Evolutionary conservation across 2,888 invertebrate genomes (phyloP).

Genomic region (Dione juno): DNA sequence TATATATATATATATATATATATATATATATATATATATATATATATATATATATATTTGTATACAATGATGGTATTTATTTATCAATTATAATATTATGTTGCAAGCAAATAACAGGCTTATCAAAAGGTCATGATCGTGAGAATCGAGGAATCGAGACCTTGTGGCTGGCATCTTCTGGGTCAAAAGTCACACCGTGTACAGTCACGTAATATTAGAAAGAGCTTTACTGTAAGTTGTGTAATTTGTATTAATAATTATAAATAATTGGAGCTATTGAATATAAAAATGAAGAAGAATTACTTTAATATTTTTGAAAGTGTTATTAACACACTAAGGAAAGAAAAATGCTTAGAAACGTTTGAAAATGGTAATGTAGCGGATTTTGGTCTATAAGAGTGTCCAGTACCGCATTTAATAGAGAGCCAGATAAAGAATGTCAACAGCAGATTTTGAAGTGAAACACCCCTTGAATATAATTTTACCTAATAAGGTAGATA

Average conservation of each 20-base stretch:
- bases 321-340: background rate
- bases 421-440: background rate
- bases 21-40: background rate
- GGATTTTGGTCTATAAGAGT: too few species aligned
- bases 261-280: background rate
- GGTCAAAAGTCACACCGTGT: slow-evolving; percentile 30
- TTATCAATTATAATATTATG: slow-evolving; percentile 33
- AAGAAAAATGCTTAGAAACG: too few species aligned
- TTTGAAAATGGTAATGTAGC: too few species aligned
- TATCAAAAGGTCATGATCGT: slow-evolving; percentile 43
- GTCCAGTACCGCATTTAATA: background rate
- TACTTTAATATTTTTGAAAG: background rate
- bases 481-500: too few species aligned
- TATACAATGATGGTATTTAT: slow-evolving; percentile 19
- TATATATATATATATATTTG: background rate
- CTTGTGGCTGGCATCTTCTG: slow-evolving; percentile 36
- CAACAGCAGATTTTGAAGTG: background rate
- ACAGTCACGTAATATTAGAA: slow-evolving; percentile 25
- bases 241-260: background rate
- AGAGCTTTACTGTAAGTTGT: background rate
- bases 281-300: background rate
- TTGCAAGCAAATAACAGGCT: slow-evolving; percentile 31
- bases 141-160: slow-evolving; percentile 38
- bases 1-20: too few species aligned
- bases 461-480: background rate